Evolutionary conservation across 2,113 vertebrate species (phyloP).

Genomic region (Cathartes aura): DNA sequence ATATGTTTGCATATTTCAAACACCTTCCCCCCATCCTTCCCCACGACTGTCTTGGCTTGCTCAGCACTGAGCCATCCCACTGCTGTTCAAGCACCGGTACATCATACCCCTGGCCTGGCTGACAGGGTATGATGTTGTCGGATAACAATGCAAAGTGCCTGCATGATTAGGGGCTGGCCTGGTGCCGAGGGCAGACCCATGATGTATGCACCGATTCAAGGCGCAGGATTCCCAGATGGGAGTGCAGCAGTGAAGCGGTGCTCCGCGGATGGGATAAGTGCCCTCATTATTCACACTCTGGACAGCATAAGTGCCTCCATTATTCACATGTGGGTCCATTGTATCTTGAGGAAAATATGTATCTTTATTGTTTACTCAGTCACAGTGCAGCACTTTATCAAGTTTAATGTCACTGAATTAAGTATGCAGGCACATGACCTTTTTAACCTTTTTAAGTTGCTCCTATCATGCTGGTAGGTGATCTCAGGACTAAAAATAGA

Average conservation of each 20-base stretch:
- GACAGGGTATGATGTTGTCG: background rate
- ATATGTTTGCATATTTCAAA: background rate
- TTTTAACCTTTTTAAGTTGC: background rate
- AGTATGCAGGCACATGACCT: background rate
- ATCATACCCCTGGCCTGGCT: background rate
- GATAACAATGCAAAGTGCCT: background rate
- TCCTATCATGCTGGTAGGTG: background rate
- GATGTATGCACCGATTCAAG: background rate
- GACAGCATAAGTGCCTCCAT: slow-evolving; percentile 50
- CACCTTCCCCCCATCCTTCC: background rate
- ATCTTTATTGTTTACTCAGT: slow-evolving; percentile 14
- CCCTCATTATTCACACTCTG: slow-evolving; percentile 43
- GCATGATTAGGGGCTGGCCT: background rate
- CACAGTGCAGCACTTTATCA: background rate
- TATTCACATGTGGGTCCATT: background rate
- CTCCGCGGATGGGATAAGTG: background rate
- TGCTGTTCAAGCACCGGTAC: background rate
- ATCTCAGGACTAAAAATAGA: background rate
- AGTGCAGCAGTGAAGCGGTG: rapidly evolving
- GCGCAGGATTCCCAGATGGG: background rate
- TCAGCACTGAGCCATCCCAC: background rate
- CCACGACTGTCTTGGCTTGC: background rate
- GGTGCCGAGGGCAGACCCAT: background rate
- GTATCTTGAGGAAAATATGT: slow-evolving; percentile 17
- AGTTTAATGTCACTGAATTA: background rate